A percentile compares a stretch with the other conserved stretches of the same genome.
Evolutionary conservation across 92 coral and sea anemone genomes (phyloP).

Genomic region (Metridium senile): DNA sequence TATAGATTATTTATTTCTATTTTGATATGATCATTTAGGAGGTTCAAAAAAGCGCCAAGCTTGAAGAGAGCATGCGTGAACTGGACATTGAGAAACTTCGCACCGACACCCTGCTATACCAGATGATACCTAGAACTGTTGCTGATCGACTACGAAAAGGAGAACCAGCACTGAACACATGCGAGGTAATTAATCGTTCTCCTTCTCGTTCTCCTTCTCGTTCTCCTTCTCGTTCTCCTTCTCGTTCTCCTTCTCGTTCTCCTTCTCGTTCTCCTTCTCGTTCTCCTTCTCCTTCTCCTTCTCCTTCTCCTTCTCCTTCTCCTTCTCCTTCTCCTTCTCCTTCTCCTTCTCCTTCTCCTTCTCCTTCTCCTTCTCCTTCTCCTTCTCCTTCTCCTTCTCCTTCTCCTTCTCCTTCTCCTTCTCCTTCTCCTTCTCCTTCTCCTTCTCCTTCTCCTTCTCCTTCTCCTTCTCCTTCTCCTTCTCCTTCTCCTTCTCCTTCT

Average conservation of each 20-base stretch:
- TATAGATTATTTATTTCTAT: too few species aligned
- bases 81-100: constrained; percentile 76
- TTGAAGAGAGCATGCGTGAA: constrained; percentile 89
- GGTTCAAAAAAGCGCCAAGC: constrained; percentile 81
- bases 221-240: neutral
- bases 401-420: too few species aligned
- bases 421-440: neutral
- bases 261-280: too few species aligned
- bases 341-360: too few species aligned
- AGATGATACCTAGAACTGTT: constrained; percentile 85
- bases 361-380: neutral
- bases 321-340: too few species aligned
- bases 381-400: neutral
- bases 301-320: neutral
- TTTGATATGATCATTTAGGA: constrained; percentile 33
- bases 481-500: neutral
- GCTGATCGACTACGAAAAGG: constrained; percentile 88
- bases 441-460: neutral
- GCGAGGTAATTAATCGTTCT: constrained; percentile 62
- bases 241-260: neutral
- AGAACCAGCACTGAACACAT: constrained; percentile 85
- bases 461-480: too few species aligned
- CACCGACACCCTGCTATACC: constrained; percentile 80
- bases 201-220: too few species aligned
- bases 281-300: neutral